Percentiles rank a stretch among this genome's conserved stretches.
These are phyloP conservation scores for Sus scrofa DNA, from an alignment of 2,113 vertebrate species.

Conservation along the genomic window DNA sequence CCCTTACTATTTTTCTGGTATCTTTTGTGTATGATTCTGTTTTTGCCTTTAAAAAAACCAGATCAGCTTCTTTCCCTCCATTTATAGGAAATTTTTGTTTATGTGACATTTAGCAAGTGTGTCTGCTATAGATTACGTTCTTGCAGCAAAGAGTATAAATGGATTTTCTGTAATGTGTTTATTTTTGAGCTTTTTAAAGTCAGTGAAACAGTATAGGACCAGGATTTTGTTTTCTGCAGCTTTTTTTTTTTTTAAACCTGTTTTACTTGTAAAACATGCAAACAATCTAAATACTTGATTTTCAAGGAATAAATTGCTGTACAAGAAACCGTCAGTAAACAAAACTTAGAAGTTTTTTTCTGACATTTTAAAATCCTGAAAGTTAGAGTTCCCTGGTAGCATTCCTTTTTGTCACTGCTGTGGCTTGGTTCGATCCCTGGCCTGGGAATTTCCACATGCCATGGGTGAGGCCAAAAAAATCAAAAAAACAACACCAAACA, in stretches of 20 bases:
- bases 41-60: conserved; percentile 13
- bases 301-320: conserved; percentile 26
- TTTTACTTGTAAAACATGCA: conserved; percentile 44
- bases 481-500: too few species aligned
- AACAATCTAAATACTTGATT: background rate
- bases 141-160: conserved; percentile 32
- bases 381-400: background rate
- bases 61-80: background rate
- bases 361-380: conserved; percentile 43
- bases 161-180: conserved; percentile 31
- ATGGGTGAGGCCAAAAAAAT: too few species aligned
- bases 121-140: background rate
- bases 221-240: background rate
- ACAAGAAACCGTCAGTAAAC: conserved; percentile 39
- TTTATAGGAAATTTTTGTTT: conserved; percentile 33
- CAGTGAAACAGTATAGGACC: conserved; percentile 4
- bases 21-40: conserved; percentile 53
- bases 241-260: background rate
- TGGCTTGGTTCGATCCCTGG: too few species aligned
- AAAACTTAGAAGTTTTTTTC: conserved; percentile 29
- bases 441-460: too few species aligned
- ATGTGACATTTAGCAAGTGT: background rate
- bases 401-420: too few species aligned
- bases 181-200: conserved; percentile 42
- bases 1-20: background rate